These are phyloP conservation scores for Coleophora flavipennella DNA, from an alignment of 2,888 invertebrate species.

Conservation along the genomic window DNA sequence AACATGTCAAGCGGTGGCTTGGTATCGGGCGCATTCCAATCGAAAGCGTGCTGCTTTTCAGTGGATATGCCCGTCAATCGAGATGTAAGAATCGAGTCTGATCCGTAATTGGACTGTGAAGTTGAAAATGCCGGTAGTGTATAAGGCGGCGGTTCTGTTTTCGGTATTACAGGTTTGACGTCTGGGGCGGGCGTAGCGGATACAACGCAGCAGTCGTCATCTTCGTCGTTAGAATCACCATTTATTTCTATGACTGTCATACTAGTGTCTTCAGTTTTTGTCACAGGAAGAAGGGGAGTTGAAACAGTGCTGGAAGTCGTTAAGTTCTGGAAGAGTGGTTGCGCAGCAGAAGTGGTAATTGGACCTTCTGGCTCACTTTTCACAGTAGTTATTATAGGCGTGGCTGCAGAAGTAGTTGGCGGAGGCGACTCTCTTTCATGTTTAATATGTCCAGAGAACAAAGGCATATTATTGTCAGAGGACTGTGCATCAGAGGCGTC, in stretches of 20 bases:
- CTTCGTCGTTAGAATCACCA: slow-evolving; percentile 63
- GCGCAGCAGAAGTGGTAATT: slow-evolving; percentile 11
- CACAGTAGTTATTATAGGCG: slow-evolving; percentile 42
- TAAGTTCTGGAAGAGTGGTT: slow-evolving; percentile 21
- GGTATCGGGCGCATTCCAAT: slow-evolving; percentile 63
- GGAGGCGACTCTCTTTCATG: slow-evolving; percentile 50
- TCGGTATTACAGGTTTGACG: slow-evolving; percentile 52
- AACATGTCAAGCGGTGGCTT: slow-evolving; percentile 56
- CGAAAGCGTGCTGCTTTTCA: slow-evolving; percentile 61
- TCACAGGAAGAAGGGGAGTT: slow-evolving; percentile 38
- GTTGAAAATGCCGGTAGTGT: slow-evolving; percentile 34
- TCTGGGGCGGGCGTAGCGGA: slow-evolving; percentile 60
- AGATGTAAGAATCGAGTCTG: slow-evolving; percentile 24
- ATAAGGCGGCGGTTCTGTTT: slow-evolving; percentile 40
- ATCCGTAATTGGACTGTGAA: slow-evolving; percentile 29
- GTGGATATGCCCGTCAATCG: slow-evolving; percentile 31
- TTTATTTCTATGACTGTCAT: slow-evolving; percentile 61
- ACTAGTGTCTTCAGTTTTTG: slow-evolving; percentile 46
- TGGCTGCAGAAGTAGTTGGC: slow-evolving; percentile 19
- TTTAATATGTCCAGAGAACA: slow-evolving; percentile 51
- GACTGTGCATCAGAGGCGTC: slow-evolving; percentile 23
- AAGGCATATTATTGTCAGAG: slow-evolving; percentile 25
- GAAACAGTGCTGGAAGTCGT: slow-evolving; percentile 10
- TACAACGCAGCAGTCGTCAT: slow-evolving; percentile 64
- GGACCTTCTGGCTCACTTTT: slow-evolving; percentile 45